Evolutionary conservation across 2,113 vertebrate genomes (phyloP).

Genomic region (Rhegmatorhina hoffmannsi): DNA sequence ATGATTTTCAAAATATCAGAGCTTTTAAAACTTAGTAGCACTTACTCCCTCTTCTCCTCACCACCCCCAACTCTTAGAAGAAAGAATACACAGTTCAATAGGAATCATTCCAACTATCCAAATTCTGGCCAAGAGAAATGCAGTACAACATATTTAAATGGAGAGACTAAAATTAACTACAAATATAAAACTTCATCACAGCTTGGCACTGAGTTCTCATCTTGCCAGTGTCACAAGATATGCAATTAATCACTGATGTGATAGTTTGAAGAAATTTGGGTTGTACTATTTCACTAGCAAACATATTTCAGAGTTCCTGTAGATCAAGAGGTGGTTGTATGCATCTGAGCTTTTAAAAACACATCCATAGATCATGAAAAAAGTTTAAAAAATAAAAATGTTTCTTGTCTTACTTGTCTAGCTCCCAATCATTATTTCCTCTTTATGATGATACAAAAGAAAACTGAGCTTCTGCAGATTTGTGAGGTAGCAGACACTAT

Average conservation of each 20-base stretch:
- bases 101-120: neutral
- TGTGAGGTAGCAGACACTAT: neutral
- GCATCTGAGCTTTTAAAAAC: neutral
- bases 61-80: neutral
- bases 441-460: neutral
- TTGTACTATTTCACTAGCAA: neutral
- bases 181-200: constrained; percentile 12
- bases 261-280: neutral
- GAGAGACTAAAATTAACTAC: constrained; percentile 20
- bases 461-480: neutral
- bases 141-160: neutral
- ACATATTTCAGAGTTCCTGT: neutral
- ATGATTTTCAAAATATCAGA: neutral
- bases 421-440: neutral
- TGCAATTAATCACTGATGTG: neutral
- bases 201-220: neutral
- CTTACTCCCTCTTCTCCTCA: neutral
- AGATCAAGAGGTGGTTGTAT: neutral
- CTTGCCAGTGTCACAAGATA: neutral
- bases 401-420: neutral
- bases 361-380: neutral
- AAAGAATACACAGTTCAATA: neutral
- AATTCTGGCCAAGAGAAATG: constrained; percentile 21
- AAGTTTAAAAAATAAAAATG: neutral
- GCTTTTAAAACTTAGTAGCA: constrained; percentile 9